Percentiles rank a stretch among this genome's conserved stretches.
These are phyloP conservation scores for Andrena dorsata DNA, from an alignment of 2,888 invertebrate genomes.

Conservation along the genomic window DNA sequence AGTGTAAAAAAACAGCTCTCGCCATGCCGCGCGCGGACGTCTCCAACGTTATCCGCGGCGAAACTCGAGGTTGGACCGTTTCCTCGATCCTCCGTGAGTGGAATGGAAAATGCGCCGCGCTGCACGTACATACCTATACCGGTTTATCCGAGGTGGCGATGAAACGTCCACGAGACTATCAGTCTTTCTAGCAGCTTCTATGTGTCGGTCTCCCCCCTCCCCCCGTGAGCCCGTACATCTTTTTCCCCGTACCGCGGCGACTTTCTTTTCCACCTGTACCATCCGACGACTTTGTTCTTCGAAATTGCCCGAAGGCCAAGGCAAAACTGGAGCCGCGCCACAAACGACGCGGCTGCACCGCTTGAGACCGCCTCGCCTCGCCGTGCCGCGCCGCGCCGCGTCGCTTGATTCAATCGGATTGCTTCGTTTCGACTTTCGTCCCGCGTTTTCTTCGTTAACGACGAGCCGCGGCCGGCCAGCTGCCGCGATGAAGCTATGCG, in stretches of 20 bases:
- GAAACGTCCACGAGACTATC: constrained; percentile 38
- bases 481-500: constrained; percentile 70
- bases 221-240: constrained; percentile 24
- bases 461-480: constrained; percentile 31
- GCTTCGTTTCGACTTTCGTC: constrained; percentile 61
- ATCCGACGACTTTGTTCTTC: constrained; percentile 49
- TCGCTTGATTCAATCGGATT: constrained; percentile 59
- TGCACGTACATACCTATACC: background rate
- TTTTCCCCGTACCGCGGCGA: constrained; percentile 34
- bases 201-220: constrained; percentile 37
- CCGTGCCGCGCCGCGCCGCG: constrained; percentile 26
- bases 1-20: background rate
- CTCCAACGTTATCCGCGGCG: background rate
- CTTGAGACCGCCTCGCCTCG: constrained; percentile 14
- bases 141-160: constrained; percentile 47
- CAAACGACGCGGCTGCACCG: constrained; percentile 32
- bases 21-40: background rate
- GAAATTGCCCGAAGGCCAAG: constrained; percentile 52
- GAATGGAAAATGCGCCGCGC: constrained; percentile 6
- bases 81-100: constrained; percentile 1
- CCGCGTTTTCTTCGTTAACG: constrained; percentile 64
- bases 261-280: constrained; percentile 11
- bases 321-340: constrained; percentile 25
- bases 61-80: background rate
- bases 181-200: constrained; percentile 59